phyloP scores from a whole-genome alignment of 1,140 invertebrate species.

The Pissodes strobi region DNA sequence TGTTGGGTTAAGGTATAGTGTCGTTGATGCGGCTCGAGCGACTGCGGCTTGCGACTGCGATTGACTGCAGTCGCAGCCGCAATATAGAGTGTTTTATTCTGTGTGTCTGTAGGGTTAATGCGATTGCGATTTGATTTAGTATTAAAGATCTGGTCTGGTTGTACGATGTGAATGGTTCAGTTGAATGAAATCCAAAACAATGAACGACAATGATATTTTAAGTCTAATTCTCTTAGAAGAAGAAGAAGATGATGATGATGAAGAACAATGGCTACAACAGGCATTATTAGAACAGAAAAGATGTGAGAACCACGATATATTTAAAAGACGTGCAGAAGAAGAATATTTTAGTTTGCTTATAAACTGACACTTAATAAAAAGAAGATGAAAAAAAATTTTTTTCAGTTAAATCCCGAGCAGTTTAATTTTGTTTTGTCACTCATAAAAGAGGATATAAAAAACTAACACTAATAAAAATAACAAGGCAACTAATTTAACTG shows the following conservation, averaged over 20 bases:
- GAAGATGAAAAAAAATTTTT: neutral
- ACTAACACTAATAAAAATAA: neutral
- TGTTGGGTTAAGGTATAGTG: no score
- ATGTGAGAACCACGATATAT: neutral
- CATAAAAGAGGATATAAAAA: neutral
- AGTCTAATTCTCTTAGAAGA: slow-evolving; percentile 3
- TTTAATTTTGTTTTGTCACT: slow-evolving; percentile 5
- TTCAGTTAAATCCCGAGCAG: slow-evolving; percentile 6
- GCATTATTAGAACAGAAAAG: neutral
- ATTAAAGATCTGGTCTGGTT: slow-evolving; percentile 1
- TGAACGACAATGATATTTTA: slow-evolving; percentile 6
- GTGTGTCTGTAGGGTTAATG: neutral
- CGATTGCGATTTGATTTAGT: neutral
- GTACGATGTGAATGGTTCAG: slow-evolving; percentile 2
- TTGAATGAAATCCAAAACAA: neutral
- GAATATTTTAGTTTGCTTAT: slow-evolving; percentile 9
- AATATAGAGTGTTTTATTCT: neutral
- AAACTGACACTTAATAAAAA: slow-evolving; percentile 2
- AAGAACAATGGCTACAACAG: slow-evolving; percentile 5
- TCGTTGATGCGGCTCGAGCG: no score
- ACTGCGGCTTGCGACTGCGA: no score
- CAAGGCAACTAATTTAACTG: neutral
- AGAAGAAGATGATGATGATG: no score
- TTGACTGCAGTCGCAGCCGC: neutral
- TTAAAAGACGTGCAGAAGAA: neutral